Base-by-base conservation (phyloP, 2,113 vertebrate species). In the Lipotes vexillifer region DNA sequence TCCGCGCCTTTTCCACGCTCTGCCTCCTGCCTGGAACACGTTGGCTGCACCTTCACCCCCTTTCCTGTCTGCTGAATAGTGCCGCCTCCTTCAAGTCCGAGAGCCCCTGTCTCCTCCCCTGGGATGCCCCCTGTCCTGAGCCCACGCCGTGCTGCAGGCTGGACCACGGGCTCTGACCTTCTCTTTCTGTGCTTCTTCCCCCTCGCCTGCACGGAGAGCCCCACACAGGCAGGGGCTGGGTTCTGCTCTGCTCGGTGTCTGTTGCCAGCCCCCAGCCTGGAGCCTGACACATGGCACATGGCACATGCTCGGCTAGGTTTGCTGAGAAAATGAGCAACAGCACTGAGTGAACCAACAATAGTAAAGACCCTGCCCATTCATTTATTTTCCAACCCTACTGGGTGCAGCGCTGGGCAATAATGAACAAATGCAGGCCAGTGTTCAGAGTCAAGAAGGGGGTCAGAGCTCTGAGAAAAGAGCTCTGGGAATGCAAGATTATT, bases 281-380 rank as follows among this genome's bases (percentile, higher is more conserved):
- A 71, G 41, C 66, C 41, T 2, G 20, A 18, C 8, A 8, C 0
- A 0, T 21, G 81, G 25, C 12, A 11, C 0, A 0, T 21, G 81
- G 29, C 20, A 10, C 3, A 0, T 87, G 81, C 68, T 77, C 27
- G 31, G 52, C 52, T 63, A n/a, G 38, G 55, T 21, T 20, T n/a
- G 71, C 41, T 36, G 38, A 68, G 41, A 68, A 38, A 92, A 38
- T 31, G 2, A 21, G 61, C 46, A 52, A 41, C 7, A 27, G 66
- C 49, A 6, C 86, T 2, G 46, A 55, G 91, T 9, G 33, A 88
- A 41, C 15, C 46, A 63, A 55, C 52, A n/a, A 5, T 1, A 44
- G 66, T 21, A 17, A 52, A 55, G 90, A 55, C 36, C 8, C 86
- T 80, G 17, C 29, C 4, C 8, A 5, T 25, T 57, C 36, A 59